Evolutionary conservation across 2,888 invertebrate species (phyloP).

Genomic region (Gisinianus flammeolus): DNA sequence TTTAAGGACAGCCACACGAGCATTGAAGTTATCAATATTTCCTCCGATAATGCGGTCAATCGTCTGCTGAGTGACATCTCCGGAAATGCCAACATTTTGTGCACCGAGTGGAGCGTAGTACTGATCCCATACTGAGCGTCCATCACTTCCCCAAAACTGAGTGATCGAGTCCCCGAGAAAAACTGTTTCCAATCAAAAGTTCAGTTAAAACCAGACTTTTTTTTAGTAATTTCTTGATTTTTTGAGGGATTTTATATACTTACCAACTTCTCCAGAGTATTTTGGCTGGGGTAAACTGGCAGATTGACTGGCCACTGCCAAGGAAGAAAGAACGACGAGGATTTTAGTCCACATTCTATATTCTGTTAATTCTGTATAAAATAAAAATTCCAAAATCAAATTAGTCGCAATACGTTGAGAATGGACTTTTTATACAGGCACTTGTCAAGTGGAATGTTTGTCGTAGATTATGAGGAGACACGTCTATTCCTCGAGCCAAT

Average conservation of each 20-base stretch:
- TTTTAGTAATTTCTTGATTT: not conserved
- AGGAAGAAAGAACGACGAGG: too few species aligned
- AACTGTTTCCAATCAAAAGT: slow-evolving; percentile 17
- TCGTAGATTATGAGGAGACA: too few species aligned
- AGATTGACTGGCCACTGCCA: too few species aligned
- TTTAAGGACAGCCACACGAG: slow-evolving; percentile 35
- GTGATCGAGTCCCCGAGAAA: slow-evolving; percentile 49
- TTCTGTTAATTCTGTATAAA: too few species aligned
- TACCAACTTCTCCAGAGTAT: not conserved
- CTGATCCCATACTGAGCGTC: slow-evolving; percentile 40
- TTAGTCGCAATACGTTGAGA: too few species aligned
- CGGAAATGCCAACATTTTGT: slow-evolving; percentile 34
- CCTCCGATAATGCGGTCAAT: slow-evolving; percentile 42
- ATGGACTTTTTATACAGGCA: too few species aligned
- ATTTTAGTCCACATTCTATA: too few species aligned
- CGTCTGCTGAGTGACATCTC: slow-evolving; percentile 27
- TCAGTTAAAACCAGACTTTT: not conserved
- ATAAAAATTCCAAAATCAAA: too few species aligned
- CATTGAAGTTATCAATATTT: slow-evolving; percentile 36
- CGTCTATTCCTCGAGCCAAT: too few species aligned
- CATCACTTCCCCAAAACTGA: slow-evolving; percentile 36
- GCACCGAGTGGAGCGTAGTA: slow-evolving; percentile 41
- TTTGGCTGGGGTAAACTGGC: too few species aligned
- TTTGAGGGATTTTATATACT: not conserved
- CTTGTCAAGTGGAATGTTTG: too few species aligned